phyloP scores from a whole-genome alignment of 2,797 vertebrate genomes.

The Ambastaia sidthimunki region DNA sequence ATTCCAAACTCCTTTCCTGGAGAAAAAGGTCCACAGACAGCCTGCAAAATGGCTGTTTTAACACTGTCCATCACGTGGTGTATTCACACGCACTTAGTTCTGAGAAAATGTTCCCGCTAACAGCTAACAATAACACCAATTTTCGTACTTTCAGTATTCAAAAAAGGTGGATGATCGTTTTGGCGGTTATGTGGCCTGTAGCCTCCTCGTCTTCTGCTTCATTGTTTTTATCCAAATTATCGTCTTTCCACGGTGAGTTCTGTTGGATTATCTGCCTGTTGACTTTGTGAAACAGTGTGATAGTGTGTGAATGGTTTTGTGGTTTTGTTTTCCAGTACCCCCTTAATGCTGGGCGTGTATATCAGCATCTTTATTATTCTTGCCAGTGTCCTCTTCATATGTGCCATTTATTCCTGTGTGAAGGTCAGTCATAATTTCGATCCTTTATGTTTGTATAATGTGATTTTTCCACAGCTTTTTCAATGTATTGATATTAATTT shows the following conservation, averaged over 20 bases:
- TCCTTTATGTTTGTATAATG: constrained; percentile 59
- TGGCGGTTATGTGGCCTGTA: constrained; percentile 90
- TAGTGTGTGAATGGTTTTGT: constrained; percentile 19
- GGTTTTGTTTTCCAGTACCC: constrained; percentile 77
- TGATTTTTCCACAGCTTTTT: not conserved
- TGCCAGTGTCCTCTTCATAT: constrained; percentile 86
- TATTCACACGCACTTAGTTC: not conserved
- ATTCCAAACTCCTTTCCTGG: constrained; percentile 88
- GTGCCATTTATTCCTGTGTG: constrained; percentile 90
- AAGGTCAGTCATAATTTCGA: constrained; percentile 77
- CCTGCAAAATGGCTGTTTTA: not conserved
- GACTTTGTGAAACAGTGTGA: not conserved
- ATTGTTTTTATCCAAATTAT: constrained; percentile 90
- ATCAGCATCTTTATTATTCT: constrained; percentile 87
- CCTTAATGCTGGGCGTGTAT: constrained; percentile 87
- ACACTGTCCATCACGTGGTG: not conserved
- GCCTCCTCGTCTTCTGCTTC: constrained; percentile 89
- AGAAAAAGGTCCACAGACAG: constrained; percentile 85
- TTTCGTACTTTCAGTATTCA: constrained; percentile 82
- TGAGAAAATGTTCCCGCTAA: not conserved
- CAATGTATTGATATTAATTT: not conserved
- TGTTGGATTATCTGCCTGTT: not conserved
- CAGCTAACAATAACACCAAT: not conserved
- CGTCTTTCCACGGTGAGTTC: constrained; percentile 87
- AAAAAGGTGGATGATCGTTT: constrained; percentile 94